Evolutionary conservation across 2,113 vertebrate species (phyloP).

Genomic region (rabbit (Oryctolagus cuniculus)): DNA sequence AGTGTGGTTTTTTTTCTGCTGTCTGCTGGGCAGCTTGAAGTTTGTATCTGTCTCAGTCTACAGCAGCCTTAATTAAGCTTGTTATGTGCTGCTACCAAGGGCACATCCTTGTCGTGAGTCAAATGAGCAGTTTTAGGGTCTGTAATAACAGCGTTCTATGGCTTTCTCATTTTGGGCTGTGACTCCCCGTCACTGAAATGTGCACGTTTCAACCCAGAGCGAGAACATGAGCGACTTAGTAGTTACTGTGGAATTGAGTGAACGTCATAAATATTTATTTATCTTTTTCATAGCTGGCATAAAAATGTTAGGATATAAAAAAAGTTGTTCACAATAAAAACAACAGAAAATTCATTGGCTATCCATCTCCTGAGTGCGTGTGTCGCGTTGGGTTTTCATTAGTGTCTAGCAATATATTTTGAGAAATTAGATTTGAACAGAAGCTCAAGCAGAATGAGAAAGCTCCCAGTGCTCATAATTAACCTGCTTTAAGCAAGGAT

Average conservation of each 20-base stretch:
- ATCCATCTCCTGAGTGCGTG: slow-evolving; percentile 67
- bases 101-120: neutral
- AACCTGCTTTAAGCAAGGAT: slow-evolving; percentile 71
- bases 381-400: slow-evolving; percentile 79
- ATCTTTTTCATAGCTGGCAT: slow-evolving; percentile 72
- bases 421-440: slow-evolving; percentile 79
- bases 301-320: slow-evolving; percentile 78
- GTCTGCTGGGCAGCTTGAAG: neutral
- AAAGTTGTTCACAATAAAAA: slow-evolving; percentile 77
- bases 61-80: neutral
- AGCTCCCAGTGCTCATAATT: slow-evolving; percentile 67
- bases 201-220: slow-evolving; percentile 65
- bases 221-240: slow-evolving; percentile 76
- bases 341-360: slow-evolving; percentile 68
- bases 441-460: slow-evolving; percentile 70
- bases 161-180: slow-evolving; percentile 60
- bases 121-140: slow-evolving; percentile 44
- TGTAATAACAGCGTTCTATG: slow-evolving; percentile 34
- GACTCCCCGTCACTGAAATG: slow-evolving; percentile 56
- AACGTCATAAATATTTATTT: slow-evolving; percentile 68
- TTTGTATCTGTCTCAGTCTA: neutral
- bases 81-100: neutral
- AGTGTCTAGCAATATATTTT: slow-evolving; percentile 70
- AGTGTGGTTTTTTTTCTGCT: neutral
- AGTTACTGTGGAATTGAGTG: slow-evolving; percentile 76